A percentile compares a stretch with the other conserved stretches of the same genome.
Evolutionary conservation across 2,888 invertebrate genomes (phyloP).

Genomic region (Pharmacophagus antenor): DNA sequence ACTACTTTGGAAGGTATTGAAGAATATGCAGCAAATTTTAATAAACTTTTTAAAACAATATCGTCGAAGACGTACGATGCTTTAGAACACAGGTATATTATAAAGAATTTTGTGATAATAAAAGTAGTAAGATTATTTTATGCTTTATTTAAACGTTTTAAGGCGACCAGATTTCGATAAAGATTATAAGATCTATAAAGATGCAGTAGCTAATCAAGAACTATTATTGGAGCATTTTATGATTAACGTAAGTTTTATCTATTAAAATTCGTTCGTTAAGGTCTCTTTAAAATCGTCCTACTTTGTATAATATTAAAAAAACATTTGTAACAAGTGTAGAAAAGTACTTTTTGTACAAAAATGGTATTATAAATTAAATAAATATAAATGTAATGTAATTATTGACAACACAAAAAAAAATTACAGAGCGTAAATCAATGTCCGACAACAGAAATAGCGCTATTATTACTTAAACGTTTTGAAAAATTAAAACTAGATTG

Average conservation of each 20-base stretch:
- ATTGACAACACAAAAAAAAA: not conserved
- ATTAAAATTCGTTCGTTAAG: not conserved
- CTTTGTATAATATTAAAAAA: too few species aligned
- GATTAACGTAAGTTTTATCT: constrained; percentile 66
- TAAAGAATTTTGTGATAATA: not conserved
- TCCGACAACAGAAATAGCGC: constrained; percentile 75
- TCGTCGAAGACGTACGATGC: constrained; percentile 88
- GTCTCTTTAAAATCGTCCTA: too few species aligned
- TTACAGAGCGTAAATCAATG: constrained; percentile 70
- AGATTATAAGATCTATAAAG: constrained; percentile 87
- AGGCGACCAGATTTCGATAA: constrained; percentile 84
- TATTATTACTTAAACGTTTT: constrained; percentile 81
- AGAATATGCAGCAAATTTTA: constrained; percentile 84
- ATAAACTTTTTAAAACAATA: constrained; percentile 83
- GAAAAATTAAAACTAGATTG: constrained; percentile 86
- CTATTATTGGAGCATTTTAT: constrained; percentile 87
- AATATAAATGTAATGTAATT: too few species aligned
- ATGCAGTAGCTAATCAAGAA: constrained; percentile 85
- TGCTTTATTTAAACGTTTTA: constrained; percentile 31
- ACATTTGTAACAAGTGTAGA: too few species aligned
- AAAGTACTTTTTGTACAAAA: too few species aligned
- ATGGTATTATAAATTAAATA: too few species aligned
- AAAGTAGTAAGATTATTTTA: not conserved
- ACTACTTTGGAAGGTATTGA: constrained; percentile 92
- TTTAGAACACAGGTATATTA: constrained; percentile 86